These are phyloP conservation scores for Minunthozetes semirufus DNA, from an alignment of 2,888 invertebrate genomes.

Conservation along the genomic window DNA sequence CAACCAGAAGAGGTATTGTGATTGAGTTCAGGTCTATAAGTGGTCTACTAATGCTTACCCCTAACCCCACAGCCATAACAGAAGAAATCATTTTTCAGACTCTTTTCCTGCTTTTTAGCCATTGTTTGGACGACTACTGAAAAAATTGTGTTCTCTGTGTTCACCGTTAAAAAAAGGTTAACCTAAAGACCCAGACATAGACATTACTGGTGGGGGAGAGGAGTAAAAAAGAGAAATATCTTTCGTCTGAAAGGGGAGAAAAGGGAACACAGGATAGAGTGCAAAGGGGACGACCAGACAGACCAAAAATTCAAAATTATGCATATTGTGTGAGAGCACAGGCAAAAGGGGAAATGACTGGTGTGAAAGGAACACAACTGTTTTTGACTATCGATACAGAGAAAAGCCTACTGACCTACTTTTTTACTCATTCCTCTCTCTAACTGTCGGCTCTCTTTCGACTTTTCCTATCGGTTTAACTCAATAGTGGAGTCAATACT, in stretches of 20 bases:
- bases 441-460: not conserved
- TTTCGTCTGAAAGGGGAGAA: not conserved
- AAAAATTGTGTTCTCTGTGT: not conserved
- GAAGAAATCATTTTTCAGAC: not conserved
- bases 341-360: conserved; percentile 4
- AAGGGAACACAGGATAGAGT: not conserved
- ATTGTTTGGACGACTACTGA: not conserved
- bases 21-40: not conserved
- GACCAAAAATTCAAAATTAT: not conserved
- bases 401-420: conserved; percentile 7
- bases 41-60: not conserved
- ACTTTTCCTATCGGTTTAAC: not conserved
- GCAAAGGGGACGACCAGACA: conserved; percentile 25
- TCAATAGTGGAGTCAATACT: too few species aligned
- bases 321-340: not conserved
- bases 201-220: not conserved
- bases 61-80: not conserved
- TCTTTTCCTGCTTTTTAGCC: conserved; percentile 6
- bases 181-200: conserved; percentile 21
- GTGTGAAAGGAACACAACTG: not conserved
- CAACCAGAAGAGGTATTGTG: not conserved
- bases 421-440: not conserved
- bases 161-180: conserved; percentile 26
- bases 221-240: not conserved
- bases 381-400: not conserved